Conservation (phyloP, 2,888 invertebrate species). For the Bugulina stolonifera region DNA sequence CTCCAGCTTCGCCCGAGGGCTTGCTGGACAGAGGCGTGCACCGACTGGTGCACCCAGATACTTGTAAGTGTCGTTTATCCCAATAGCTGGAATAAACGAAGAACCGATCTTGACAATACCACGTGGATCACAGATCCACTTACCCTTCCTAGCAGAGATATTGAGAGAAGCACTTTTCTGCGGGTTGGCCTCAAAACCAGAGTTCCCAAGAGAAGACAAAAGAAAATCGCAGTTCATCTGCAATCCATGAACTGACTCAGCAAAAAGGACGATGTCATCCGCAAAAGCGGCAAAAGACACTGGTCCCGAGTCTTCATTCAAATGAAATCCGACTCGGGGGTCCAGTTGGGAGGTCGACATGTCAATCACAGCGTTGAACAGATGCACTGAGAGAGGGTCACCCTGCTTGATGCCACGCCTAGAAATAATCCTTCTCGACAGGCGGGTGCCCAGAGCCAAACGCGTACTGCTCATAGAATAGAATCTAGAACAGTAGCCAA, state of each 20-base stretch:
- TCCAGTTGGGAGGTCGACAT: neutral
- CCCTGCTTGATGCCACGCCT: constrained; percentile 2
- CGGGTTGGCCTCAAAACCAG: neutral
- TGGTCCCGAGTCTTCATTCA: too few species aligned
- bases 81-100: neutral
- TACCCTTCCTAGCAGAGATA: neutral
- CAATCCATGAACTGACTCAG: neutral
- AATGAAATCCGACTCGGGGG: too few species aligned
- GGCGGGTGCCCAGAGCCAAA: neutral
- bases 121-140: neutral
- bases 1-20: neutral
- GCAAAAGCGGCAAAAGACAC: too few species aligned
- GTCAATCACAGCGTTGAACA: constrained; percentile 18
- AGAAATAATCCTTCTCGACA: neutral
- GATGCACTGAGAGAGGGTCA: constrained; percentile 3
- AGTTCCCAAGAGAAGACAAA: neutral
- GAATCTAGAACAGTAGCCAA: neutral
- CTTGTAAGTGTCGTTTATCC: neutral
- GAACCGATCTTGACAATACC: neutral
- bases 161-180: neutral
- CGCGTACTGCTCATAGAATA: neutral
- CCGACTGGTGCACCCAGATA: neutral
- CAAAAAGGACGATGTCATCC: neutral
- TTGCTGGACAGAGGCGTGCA: neutral
- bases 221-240: neutral